These are phyloP conservation scores for Idris sp. DNA, from an alignment of 1,140 invertebrate species.

Conservation along the genomic window DNA sequence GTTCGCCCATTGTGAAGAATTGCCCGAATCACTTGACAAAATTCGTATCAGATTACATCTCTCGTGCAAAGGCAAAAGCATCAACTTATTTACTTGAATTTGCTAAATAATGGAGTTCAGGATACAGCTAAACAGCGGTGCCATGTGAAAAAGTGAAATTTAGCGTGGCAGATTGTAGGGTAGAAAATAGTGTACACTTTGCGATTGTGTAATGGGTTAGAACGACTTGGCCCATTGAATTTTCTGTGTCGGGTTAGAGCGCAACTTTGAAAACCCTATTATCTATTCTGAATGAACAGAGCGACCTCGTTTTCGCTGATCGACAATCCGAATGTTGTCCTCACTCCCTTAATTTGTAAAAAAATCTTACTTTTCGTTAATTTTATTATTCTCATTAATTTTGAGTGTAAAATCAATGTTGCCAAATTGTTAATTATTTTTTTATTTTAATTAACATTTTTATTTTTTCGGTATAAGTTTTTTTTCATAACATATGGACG, in stretches of 20 bases:
- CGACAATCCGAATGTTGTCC: too few relatives aligned
- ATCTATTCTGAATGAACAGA: constrained; percentile 56
- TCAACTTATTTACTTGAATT: constrained; percentile 51
- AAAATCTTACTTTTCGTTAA: too few relatives aligned
- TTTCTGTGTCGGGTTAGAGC: constrained; percentile 53
- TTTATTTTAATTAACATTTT: too few relatives aligned
- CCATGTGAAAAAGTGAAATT: constrained; percentile 60
- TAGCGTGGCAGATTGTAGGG: constrained; percentile 58
- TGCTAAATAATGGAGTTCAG: constrained; percentile 51
- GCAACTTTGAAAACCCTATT: constrained; percentile 61
- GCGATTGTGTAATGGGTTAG: constrained; percentile 61
- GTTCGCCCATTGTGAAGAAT: constrained; percentile 14
- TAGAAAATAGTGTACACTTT: constrained; percentile 62
- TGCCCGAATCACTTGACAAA: background rate
- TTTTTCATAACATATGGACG: too few relatives aligned
- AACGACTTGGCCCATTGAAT: constrained; percentile 62
- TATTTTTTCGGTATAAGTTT: too few relatives aligned
- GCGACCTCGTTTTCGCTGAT: constrained; percentile 46
- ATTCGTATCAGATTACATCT: constrained; percentile 7
- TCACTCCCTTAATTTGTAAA: too few relatives aligned
- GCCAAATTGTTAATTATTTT: too few relatives aligned
- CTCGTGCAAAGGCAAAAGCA: constrained; percentile 23
- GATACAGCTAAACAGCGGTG: constrained; percentile 37
- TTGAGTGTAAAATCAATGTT: too few relatives aligned
- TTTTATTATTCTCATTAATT: too few relatives aligned